Conservation (phyloP, 2,797 vertebrate genomes). For the Myripristis murdjan region DNA sequence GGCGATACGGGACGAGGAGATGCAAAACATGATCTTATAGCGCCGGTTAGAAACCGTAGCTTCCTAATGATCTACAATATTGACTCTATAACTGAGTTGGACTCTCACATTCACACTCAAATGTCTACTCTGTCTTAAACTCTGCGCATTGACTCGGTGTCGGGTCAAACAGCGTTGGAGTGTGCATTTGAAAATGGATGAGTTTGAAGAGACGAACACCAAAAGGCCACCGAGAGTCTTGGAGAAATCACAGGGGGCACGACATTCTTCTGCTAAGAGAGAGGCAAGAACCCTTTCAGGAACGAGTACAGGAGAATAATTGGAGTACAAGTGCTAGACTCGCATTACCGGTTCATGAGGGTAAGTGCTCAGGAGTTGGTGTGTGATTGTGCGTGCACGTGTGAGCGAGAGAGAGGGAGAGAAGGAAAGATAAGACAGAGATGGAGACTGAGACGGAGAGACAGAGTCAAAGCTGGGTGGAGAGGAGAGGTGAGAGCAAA, state of each 20-base stretch:
- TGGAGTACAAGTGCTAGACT: constrained; percentile 81
- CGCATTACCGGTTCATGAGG: constrained; percentile 78
- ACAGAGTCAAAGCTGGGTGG: constrained; percentile 43
- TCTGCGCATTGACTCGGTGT: constrained; percentile 60
- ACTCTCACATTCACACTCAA: constrained; percentile 21
- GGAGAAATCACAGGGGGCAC: constrained; percentile 69
- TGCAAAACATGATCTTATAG: background rate
- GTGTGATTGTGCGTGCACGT: constrained; percentile 13
- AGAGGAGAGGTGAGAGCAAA: constrained; percentile 62
- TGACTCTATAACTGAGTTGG: constrained; percentile 34
- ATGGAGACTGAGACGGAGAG: constrained; percentile 60
- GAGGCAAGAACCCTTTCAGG: constrained; percentile 81
- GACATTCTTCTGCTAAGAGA: constrained; percentile 78
- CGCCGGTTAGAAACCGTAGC: background rate
- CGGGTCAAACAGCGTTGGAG: constrained; percentile 62
- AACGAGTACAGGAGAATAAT: constrained; percentile 84
- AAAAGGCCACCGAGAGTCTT: constrained; percentile 62
- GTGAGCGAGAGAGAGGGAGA: constrained; percentile 13
- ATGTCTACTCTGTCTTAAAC: constrained; percentile 47
- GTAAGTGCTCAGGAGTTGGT: constrained; percentile 76
- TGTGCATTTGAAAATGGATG: constrained; percentile 63
- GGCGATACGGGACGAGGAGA: too few species aligned
- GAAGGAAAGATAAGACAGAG: constrained; percentile 44
- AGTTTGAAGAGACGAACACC: constrained; percentile 62
- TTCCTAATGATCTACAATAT: constrained; percentile 15